Percentiles rank a stretch among this genome's conserved stretches.
These are phyloP conservation scores for Anastrepha ludens DNA, from an alignment of 1,140 invertebrate genomes.

Conservation along the genomic window DNA sequence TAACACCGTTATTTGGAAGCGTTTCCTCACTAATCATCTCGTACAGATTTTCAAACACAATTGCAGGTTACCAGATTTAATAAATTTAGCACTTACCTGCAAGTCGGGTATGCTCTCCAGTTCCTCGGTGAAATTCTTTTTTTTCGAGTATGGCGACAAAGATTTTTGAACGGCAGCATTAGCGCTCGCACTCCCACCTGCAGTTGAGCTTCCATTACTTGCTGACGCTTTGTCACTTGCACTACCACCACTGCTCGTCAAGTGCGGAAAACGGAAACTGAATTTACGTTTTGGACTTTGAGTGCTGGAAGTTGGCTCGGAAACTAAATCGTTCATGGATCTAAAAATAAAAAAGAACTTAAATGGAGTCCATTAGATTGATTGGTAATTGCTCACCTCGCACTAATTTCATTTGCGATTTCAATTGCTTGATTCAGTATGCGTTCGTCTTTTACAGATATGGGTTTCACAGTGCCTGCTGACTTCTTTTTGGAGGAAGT, in stretches of 20 bases:
- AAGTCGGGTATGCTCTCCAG: constrained; percentile 92
- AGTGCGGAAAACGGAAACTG: constrained; percentile 86
- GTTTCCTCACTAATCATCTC: no score
- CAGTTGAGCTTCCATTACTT: constrained; percentile 57
- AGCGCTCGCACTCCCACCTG: background rate
- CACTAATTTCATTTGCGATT: constrained; percentile 93
- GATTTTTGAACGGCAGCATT: constrained; percentile 59
- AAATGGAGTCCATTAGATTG: background rate
- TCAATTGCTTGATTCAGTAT: constrained; percentile 96
- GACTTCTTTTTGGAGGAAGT: constrained; percentile 80
- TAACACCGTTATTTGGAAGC: no score
- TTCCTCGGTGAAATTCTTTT: constrained; percentile 92
- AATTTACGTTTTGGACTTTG: constrained; percentile 90
- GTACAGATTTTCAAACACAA: no score
- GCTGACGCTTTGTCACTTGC: constrained; percentile 35
- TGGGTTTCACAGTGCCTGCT: constrained; percentile 89
- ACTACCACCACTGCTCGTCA: constrained; percentile 57
- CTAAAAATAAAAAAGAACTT: constrained; percentile 59
- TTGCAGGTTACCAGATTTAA: no score
- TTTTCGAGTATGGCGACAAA: constrained; percentile 70
- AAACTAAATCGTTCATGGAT: constrained; percentile 89
- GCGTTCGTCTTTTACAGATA: constrained; percentile 94
- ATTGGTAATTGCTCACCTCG: constrained; percentile 75
- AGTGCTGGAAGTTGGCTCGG: constrained; percentile 81
- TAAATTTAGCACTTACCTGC: constrained; percentile 79